Percentiles rank a stretch among this genome's conserved stretches.
phyloP scores from a whole-genome alignment of 2,888 invertebrate species.

The Eristalis intricaria region DNA sequence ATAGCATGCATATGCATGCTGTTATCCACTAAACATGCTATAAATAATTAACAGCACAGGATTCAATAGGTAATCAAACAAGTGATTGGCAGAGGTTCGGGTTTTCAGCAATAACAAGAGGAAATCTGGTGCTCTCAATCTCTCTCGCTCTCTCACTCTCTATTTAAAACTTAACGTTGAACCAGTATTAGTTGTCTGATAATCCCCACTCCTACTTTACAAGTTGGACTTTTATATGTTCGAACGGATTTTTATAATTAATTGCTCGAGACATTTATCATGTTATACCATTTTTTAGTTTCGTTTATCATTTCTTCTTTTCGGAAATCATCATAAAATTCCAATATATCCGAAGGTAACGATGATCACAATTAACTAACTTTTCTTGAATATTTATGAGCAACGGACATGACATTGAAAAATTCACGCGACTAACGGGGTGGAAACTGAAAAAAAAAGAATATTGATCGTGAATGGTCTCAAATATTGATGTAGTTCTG shows the following conservation, averaged over 20 bases:
- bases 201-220: background rate
- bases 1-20: background rate
- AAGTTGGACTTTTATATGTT: constrained; percentile 13
- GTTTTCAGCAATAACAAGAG: background rate
- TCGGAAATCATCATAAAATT: constrained; percentile 53
- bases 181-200: constrained; percentile 2
- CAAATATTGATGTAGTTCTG: constrained; percentile 5
- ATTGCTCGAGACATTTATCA: constrained; percentile 47
- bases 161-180: background rate
- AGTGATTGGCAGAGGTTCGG: background rate
- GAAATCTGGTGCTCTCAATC: background rate
- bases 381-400: constrained; percentile 59
- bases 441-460: constrained; percentile 10
- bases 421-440: constrained; percentile 30
- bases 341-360: constrained; percentile 44
- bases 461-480: constrained; percentile 18
- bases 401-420: constrained; percentile 44
- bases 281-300: constrained; percentile 12
- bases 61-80: background rate
- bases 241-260: constrained; percentile 36
- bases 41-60: background rate
- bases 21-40: background rate
- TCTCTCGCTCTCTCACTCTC: background rate
- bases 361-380: constrained; percentile 44
- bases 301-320: constrained; percentile 32